Conservation (phyloP, 2,113 vertebrate genomes). For the Porphyrio hochstetteri region DNA sequence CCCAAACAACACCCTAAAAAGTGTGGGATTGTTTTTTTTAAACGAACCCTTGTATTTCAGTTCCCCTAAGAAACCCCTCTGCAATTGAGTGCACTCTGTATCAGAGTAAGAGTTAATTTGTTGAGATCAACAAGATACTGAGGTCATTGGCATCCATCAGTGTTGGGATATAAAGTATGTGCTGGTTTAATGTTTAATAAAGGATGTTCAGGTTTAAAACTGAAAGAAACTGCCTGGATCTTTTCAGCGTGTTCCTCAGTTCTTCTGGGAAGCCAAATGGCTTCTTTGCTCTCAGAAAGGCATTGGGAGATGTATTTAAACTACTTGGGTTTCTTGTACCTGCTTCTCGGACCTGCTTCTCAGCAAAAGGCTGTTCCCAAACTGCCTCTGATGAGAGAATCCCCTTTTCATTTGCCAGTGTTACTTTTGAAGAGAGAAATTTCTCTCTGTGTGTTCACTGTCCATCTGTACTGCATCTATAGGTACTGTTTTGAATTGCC, state of each 20-base stretch:
- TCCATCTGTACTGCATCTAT: neutral
- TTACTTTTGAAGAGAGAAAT: neutral
- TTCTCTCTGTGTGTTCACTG: neutral
- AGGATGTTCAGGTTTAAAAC: neutral
- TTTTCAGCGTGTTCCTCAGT: neutral
- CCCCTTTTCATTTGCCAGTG: neutral
- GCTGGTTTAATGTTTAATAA: neutral
- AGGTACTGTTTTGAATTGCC: neutral
- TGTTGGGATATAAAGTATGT: neutral
- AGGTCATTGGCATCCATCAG: neutral
- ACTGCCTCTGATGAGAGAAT: neutral
- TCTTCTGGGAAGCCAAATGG: neutral
- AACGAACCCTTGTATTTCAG: neutral
- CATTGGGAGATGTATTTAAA: neutral
- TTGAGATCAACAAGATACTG: neutral
- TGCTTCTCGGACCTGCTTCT: slow-evolving; percentile 4
- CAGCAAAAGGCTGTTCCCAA: neutral
- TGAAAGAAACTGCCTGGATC: neutral
- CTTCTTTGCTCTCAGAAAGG: neutral
- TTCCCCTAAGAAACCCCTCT: neutral
- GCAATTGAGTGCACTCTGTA: neutral
- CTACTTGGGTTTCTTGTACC: neutral
- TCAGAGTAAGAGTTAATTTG: neutral
- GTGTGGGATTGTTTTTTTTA: neutral
- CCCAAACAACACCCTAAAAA: neutral